A percentile compares a stretch with the other conserved stretches of the same genome.
phyloP scores from a whole-genome alignment of 1,140 invertebrate genomes.

The Cecropterus lyciades region DNA sequence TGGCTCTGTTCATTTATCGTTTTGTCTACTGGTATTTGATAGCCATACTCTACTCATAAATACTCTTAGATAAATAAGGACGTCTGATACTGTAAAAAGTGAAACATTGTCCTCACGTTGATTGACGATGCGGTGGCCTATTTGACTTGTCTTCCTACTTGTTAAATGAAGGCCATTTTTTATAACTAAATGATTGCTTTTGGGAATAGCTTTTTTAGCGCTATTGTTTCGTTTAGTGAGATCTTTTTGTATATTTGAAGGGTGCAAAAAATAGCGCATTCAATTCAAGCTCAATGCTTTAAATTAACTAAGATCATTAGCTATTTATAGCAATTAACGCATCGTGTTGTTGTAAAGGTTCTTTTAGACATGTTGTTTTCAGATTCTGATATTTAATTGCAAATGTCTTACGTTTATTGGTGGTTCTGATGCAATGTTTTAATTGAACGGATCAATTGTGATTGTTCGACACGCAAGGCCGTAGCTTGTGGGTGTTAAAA shows the following conservation, averaged over 20 bases:
- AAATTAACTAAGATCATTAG: conserved; percentile 7
- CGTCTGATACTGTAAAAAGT: conserved; percentile 35
- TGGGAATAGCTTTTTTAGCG: conserved; percentile 31
- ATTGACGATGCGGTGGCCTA: conserved; percentile 9
- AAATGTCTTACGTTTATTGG: neutral
- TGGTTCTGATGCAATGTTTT: conserved; percentile 1
- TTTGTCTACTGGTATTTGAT: too few relatives aligned
- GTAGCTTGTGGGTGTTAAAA: neutral
- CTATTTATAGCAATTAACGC: neutral
- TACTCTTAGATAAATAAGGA: neutral
- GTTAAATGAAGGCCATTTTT: conserved; percentile 6
- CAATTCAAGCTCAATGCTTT: neutral
- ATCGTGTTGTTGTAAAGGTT: conserved; percentile 7
- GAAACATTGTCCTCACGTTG: conserved; percentile 23
- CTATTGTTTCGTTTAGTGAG: conserved; percentile 21
- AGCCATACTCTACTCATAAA: too few relatives aligned
- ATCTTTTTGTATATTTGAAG: neutral
- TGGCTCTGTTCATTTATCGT: too few relatives aligned
- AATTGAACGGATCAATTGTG: conserved; percentile 1
- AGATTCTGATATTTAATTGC: neutral
- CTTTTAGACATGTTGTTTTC: conserved; percentile 3
- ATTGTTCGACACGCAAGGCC: conserved; percentile 3
- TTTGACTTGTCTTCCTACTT: conserved; percentile 39
- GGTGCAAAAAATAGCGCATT: neutral
- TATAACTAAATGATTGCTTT: conserved; percentile 14